Conservation (phyloP, 2,113 vertebrate species). For the Apaloderma vittatum region DNA sequence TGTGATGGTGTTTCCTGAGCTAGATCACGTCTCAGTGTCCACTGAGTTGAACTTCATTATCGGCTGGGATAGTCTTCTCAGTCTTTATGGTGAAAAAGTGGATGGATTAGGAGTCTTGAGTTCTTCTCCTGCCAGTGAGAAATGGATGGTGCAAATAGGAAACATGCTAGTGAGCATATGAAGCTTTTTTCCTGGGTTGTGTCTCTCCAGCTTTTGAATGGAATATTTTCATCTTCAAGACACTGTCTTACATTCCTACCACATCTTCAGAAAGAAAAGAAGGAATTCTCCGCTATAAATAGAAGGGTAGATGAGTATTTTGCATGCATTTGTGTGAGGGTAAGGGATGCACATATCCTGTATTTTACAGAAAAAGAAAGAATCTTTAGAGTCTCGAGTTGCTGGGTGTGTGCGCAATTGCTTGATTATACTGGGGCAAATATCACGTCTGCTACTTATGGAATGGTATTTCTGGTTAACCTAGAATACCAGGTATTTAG, state of each 20-base stretch:
- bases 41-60: not conserved
- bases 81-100: not conserved
- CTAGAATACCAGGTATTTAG: not conserved
- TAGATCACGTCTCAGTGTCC: not conserved
- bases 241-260: not conserved
- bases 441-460: not conserved
- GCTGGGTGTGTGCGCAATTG: not conserved
- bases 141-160: not conserved
- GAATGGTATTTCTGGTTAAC: not conserved
- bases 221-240: not conserved
- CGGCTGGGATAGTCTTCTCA: not conserved
- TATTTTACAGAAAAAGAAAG: not conserved
- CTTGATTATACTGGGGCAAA: not conserved
- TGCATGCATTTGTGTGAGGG: not conserved
- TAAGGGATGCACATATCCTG: not conserved
- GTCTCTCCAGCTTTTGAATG: not conserved
- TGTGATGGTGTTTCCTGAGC: not conserved
- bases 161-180: accelerated
- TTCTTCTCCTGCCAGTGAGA: not conserved
- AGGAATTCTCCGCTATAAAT: not conserved
- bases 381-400: not conserved
- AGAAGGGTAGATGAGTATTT: not conserved
- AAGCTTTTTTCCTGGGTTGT: not conserved
- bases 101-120: not conserved
- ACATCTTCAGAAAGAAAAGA: not conserved